Evolutionary conservation across 2,888 invertebrate genomes (phyloP).

Genomic region (Polyploca ridens): DNA sequence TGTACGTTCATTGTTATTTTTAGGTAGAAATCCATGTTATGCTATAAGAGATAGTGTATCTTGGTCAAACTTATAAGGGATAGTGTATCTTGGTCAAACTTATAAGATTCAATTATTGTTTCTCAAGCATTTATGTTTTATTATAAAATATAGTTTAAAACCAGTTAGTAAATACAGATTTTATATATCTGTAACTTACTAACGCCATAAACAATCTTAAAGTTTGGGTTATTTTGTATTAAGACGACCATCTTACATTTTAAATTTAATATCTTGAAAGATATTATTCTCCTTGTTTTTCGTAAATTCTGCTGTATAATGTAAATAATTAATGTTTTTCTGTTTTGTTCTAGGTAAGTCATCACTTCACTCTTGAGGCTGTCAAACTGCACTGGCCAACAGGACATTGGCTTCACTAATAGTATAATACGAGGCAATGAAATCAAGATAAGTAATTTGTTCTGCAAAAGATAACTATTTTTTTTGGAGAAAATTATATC

Average conservation of each 20-base stretch:
- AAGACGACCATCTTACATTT: no score
- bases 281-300: no score
- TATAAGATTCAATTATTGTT: no score
- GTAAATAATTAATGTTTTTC: background rate
- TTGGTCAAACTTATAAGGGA: background rate
- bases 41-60: background rate
- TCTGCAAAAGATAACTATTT: background rate
- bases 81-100: background rate
- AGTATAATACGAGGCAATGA: background rate
- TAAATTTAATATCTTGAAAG: no score
- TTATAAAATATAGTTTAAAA: no score
- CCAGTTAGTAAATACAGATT: no score
- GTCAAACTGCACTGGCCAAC: background rate
- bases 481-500: no score
- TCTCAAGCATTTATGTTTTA: no score
- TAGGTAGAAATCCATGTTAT: background rate
- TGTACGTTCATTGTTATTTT: background rate
- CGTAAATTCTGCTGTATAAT: no score
- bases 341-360: constrained; percentile 5
- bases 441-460: background rate
- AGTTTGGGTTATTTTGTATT: no score
- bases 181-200: no score
- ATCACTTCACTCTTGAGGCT: background rate
- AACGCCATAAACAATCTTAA: no score
- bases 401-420: background rate